Evolutionary conservation across 1,140 invertebrate genomes (phyloP), one percentile per base, ranked within the genome.

Genomic region (Heliconius hewitsoni): DNA sequence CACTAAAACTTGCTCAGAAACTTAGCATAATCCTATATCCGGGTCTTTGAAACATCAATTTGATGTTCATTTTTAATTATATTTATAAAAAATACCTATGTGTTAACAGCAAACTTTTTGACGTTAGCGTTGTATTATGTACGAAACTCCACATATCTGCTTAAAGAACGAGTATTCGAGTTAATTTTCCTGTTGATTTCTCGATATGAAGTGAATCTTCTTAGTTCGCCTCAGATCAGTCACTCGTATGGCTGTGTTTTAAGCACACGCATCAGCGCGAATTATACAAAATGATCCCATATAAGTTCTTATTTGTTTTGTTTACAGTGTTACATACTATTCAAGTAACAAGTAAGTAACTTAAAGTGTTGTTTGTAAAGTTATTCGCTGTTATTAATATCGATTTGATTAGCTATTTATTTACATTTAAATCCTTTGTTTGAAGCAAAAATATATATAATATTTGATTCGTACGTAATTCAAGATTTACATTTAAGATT

Each of bases 401-500:
- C 60, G 27, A 66, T 66, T 27, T 16, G 3, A 13, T 1, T 30
- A 66, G 13, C 9, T 52, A 52, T 60, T 23, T 23, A 23, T 23
- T 23, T 9, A 9, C n/a, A 23, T 23, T 60, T 23, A 60, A 23
- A 11, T 66, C 60, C 27, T 66, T 66, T 66, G 42, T 46, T 74
- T 50, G 27, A 30, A 30, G 11, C 34, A 52, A 1, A 50, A 52
- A 42, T 70, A 27, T 30, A 30, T 66, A 66, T 30, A 16, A 30
- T 30, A 66, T 66, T 66, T 66, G 23, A 30, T 30, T 66, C 3
- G 60, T 34, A 34, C 19, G 30, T 50, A 72, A 78, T 37, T 37
- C 8, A 50, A 66, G 42, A 74, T 71, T 30, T 72, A 39, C 71
- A 8, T 91, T 90, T 84, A 83, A 91, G 89, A 86, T 85, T 86